Base-by-base conservation (phyloP, 1,140 invertebrate species). In the Matsumurasca onukii region DNA sequence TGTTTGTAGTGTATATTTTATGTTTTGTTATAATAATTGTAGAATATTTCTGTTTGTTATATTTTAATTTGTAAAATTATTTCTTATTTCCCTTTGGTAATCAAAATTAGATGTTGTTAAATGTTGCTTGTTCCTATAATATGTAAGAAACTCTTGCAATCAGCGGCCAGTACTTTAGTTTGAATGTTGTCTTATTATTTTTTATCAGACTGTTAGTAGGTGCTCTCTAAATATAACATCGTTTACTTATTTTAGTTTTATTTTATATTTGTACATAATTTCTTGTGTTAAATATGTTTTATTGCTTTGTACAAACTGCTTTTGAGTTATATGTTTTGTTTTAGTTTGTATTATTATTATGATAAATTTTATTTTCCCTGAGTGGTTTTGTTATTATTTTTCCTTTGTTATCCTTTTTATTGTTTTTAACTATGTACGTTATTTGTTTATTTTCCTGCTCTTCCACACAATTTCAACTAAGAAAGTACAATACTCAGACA, bases 1-100 rank as follows among this genome's bases (percentile, higher is more conserved):
- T 17, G 67, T 48, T 52, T 70, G 52, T 59, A 25, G 64, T 70
- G 55, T 64, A 29, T 59, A 59, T 69, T 69, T 45, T 65, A 68
- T 30, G 25, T 48, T 59, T 5, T 39, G 17, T 39, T 39, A 9
- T 39, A 39, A 39, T 39, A 59, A 17, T 67, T 64, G 61, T 67
- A 59, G 68, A 76, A 75, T 70, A 30, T 52, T 71, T 75, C 67
- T 75, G 66, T 67, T 72, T 74, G 72, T 69, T 69, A 73, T 59
- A 69, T 72, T 67, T 71, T 70, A 70, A 72, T 67, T 73, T 71
- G 69, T 73, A 69, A 31, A 45, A 39, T 70, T 70, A n/a, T n/a
- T n/a, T n/a, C n/a, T 66, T 66, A 31, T 57, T 61, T 66, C 52
- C 24, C 34, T 70, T 67, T 67, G 66, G n/a, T 25, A 34, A 65